Evolutionary conservation across 1,140 invertebrate genomes (phyloP).

Genomic region (Drosophila ercepeae): DNA sequence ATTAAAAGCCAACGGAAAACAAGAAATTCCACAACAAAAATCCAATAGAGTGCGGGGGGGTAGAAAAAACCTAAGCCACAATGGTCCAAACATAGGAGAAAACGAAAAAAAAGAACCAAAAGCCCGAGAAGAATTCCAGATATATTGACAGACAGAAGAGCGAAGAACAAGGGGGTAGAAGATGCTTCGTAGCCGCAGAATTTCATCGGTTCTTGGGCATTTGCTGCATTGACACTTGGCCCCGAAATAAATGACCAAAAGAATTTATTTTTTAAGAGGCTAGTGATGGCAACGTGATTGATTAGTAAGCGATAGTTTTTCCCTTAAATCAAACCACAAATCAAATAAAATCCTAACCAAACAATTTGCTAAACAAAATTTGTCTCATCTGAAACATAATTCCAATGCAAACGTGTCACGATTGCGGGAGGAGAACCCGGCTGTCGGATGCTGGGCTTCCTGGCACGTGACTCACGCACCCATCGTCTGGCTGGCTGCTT

Average conservation of each 20-base stretch:
- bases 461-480: constrained; percentile 15
- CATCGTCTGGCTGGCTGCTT: constrained; percentile 3
- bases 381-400: neutral
- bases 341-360: no score
- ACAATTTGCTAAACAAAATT: neutral
- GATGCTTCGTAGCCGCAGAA: constrained; percentile 33
- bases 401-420: neutral
- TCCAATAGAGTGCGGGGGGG: neutral
- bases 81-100: neutral
- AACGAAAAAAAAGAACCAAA: constrained; percentile 2
- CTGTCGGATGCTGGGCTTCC: neutral
- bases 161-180: constrained; percentile 17
- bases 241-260: constrained; percentile 27
- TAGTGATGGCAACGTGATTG: neutral
- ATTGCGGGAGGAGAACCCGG: constrained; percentile 3
- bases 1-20: constrained; percentile 65
- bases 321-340: no score
- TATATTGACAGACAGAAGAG: neutral
- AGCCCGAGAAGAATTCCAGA: constrained; percentile 21
- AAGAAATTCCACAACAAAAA: constrained; percentile 34
- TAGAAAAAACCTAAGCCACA: constrained; percentile 29
- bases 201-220: constrained; percentile 26
- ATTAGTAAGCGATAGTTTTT: no score
- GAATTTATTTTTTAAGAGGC: neutral
- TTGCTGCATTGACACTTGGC: constrained; percentile 45